These are phyloP conservation scores for Condylura cristata DNA, from an alignment of 2,113 vertebrate species.

Conservation along the genomic window DNA sequence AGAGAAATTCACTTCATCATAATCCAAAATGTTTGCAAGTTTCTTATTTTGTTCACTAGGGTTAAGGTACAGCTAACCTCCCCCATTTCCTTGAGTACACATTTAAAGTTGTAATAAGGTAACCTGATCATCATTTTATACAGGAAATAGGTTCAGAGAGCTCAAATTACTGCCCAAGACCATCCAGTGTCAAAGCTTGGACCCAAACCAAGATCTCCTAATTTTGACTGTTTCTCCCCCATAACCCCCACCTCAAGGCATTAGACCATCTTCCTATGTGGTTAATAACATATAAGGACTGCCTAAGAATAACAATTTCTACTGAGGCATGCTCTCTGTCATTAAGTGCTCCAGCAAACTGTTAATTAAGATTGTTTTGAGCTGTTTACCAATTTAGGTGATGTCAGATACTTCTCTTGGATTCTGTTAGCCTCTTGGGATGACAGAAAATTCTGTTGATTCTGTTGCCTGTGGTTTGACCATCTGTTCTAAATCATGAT, in stretches of 20 bases:
- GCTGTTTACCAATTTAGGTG: constrained; percentile 66
- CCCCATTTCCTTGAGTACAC: background rate
- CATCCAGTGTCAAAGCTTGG: background rate
- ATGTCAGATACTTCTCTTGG: constrained; percentile 57
- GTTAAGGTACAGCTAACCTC: background rate
- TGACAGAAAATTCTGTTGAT: constrained; percentile 48
- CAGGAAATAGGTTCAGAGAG: background rate
- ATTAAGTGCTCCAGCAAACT: constrained; percentile 54
- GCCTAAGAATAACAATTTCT: constrained; percentile 1
- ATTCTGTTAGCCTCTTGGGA: constrained; percentile 54
- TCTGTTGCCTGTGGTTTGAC: constrained; percentile 61
- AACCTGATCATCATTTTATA: background rate
- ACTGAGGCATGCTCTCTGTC: constrained; percentile 45
- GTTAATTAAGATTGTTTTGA: constrained; percentile 68
- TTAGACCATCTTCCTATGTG: background rate
- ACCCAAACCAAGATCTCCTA: background rate
- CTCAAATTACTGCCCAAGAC: constrained; percentile 15
- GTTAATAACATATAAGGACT: background rate
- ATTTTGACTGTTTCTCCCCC: background rate
- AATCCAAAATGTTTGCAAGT: background rate
- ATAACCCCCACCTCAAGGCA: background rate
- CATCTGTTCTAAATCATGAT: constrained; percentile 61
- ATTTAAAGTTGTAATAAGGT: constrained; percentile 3
- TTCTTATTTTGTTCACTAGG: background rate
- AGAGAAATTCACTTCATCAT: constrained; percentile 1